Evolutionary conservation across 2,113 vertebrate species (phyloP).

Genomic region (Phasianus colchicus): DNA sequence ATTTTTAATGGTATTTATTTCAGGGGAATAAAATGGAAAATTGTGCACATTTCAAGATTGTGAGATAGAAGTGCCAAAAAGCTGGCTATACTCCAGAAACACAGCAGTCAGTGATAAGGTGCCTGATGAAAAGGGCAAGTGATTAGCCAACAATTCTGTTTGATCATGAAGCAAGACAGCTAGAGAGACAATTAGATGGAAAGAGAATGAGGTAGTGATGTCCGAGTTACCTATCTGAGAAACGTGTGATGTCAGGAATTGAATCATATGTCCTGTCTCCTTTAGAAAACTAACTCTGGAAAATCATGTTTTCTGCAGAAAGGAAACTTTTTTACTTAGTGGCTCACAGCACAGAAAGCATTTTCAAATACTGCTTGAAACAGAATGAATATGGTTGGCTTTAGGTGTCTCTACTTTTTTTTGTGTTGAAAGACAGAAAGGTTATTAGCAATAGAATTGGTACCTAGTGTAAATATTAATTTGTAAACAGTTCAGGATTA

Average conservation of each 20-base stretch:
- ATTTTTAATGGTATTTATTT: neutral
- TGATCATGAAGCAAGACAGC: neutral
- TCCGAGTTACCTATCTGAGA: neutral
- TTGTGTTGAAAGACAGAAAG: neutral
- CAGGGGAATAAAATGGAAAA: neutral
- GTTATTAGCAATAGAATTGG: neutral
- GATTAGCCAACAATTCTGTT: neutral
- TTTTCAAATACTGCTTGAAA: neutral
- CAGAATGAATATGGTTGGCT: neutral
- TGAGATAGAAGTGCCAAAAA: neutral
- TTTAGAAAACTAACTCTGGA: neutral
- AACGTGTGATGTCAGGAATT: neutral
- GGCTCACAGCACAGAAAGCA: neutral
- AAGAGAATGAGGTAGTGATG: neutral
- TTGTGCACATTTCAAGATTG: neutral
- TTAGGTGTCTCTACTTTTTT: neutral
- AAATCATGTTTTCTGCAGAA: neutral
- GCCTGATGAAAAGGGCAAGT: rapidly evolving
- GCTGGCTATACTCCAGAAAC: neutral
- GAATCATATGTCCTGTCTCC: neutral
- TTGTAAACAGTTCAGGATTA: neutral
- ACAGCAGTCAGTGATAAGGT: neutral
- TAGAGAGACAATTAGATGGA: neutral
- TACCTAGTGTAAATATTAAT: neutral
- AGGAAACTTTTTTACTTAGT: neutral